phyloP scores from a whole-genome alignment of 2,888 invertebrate species.

The Melipona beecheii region DNA sequence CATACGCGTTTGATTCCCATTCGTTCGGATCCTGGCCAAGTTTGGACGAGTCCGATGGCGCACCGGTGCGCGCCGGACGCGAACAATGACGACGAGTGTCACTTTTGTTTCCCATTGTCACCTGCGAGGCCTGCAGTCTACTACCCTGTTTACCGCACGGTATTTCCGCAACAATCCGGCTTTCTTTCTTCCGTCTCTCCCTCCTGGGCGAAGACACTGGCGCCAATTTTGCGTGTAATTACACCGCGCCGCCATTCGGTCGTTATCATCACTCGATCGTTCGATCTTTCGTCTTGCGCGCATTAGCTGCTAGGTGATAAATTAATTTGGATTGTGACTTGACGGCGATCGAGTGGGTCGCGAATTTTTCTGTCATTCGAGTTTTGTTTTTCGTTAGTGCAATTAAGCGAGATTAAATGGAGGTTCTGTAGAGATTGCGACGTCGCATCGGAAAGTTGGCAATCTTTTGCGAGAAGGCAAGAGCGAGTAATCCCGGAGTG shows the following conservation, averaged over 20 bases:
- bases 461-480: too few species aligned
- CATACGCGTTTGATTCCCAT: background rate
- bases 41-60: background rate
- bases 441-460: too few species aligned
- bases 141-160: background rate
- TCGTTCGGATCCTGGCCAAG: background rate
- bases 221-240: background rate
- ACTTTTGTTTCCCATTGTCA: background rate
- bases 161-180: background rate
- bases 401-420: too few species aligned
- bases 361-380: too few species aligned
- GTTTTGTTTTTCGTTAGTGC: too few species aligned
- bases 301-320: too few species aligned
- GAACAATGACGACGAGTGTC: conserved; percentile 12
- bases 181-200: background rate
- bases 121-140: background rate
- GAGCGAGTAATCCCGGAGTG: too few species aligned
- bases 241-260: background rate
- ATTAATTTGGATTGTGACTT: too few species aligned
- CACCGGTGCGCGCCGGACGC: background rate
- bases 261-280: too few species aligned
- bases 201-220: background rate
- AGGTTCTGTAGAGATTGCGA: too few species aligned
- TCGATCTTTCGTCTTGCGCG: background rate
- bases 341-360: too few species aligned